Percentiles rank a stretch among this genome's conserved stretches.
Evolutionary conservation across 2,888 invertebrate species (phyloP).

Genomic region (Urechis unicinctus): DNA sequence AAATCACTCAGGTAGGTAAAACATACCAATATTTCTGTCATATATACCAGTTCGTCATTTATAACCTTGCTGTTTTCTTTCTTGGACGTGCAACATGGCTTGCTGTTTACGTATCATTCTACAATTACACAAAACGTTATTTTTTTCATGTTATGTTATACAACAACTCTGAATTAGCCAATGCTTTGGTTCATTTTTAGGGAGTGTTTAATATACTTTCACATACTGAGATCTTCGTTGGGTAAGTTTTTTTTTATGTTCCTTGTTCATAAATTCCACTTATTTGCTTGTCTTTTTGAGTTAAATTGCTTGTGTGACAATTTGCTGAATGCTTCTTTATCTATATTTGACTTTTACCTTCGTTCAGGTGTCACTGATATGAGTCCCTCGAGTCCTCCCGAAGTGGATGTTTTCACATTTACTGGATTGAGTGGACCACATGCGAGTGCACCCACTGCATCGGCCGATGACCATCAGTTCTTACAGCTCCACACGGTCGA

Average conservation of each 20-base stretch:
- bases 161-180: too few relatives aligned
- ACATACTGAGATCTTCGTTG: background rate
- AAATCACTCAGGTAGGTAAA: conserved; percentile 15
- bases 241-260: background rate
- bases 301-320: too few relatives aligned
- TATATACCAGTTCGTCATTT: too few relatives aligned
- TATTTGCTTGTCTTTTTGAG: background rate
- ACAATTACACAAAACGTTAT: conserved; percentile 1
- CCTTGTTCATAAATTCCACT: background rate
- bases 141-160: too few relatives aligned
- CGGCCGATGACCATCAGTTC: conserved; percentile 22
- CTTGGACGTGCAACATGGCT: background rate
- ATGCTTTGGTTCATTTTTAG: too few relatives aligned
- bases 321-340: too few relatives aligned
- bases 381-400: background rate
- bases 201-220: background rate
- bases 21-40: background rate
- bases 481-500: conserved; percentile 35
- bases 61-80: background rate
- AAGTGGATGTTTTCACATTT: conserved; percentile 2
- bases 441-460: too few relatives aligned
- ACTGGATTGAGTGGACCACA: too few relatives aligned
- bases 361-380: conserved; percentile 2
- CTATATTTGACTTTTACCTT: too few relatives aligned
- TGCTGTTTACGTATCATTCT: background rate